phyloP scores from a whole-genome alignment of 2,888 invertebrate genomes.

The Epinotia bilunana region DNA sequence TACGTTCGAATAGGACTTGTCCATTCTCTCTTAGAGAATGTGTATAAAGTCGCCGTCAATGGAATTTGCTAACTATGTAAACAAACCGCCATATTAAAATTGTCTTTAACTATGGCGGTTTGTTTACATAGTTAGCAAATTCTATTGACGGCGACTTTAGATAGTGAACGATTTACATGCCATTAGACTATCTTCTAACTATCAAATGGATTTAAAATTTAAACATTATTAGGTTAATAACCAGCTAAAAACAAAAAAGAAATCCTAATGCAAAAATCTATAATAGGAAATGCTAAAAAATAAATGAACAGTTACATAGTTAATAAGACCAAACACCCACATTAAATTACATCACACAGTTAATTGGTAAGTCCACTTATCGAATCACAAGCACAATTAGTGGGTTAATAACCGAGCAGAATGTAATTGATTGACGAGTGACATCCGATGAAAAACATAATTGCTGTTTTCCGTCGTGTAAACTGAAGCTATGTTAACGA shows the following conservation, averaged over 20 bases:
- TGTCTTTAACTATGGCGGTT: too few relatives aligned
- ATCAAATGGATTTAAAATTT: too few relatives aligned
- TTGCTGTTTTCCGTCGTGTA: conserved; percentile 33
- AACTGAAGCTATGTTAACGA: conserved; percentile 28
- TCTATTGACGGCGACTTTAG: too few relatives aligned
- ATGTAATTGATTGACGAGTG: conserved; percentile 44
- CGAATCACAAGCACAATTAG: conserved; percentile 38
- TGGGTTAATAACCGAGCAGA: conserved; percentile 16
- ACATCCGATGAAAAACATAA: conserved; percentile 41
- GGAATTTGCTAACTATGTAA: too few relatives aligned
- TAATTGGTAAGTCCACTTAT: conserved; percentile 33
- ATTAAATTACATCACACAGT: conserved; percentile 2
- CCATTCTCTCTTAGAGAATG: too few relatives aligned
- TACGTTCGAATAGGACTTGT: too few relatives aligned
- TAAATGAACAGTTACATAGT: background rate
- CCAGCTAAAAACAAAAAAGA: background rate
- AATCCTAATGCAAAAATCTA: background rate
- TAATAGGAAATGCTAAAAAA: background rate
- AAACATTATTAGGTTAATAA: too few relatives aligned
- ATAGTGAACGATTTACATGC: too few relatives aligned
- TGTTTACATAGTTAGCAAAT: too few relatives aligned
- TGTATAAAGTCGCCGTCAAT: too few relatives aligned
- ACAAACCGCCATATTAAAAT: too few relatives aligned
- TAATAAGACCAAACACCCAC: conserved; percentile 30
- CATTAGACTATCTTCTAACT: too few relatives aligned